A percentile compares a stretch with the other conserved stretches of the same genome.
These are phyloP conservation scores for Ariolimax columbianus DNA, from an alignment of 2,888 invertebrate species.

Conservation along the genomic window DNA sequence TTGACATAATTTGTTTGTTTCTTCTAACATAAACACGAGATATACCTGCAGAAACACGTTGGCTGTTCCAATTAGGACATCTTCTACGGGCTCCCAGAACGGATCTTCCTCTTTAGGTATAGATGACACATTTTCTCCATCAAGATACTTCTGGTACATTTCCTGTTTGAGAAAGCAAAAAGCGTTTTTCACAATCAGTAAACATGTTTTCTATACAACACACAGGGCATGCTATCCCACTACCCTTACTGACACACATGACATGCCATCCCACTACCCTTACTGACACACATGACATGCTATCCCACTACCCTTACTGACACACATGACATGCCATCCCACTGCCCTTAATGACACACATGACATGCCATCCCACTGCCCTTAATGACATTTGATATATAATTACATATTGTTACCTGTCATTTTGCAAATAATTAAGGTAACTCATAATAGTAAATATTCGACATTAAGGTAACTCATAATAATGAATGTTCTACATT, in stretches of 20 bases:
- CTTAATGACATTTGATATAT: too few relatives aligned
- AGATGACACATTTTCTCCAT: slow-evolving; percentile 74
- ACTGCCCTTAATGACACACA: too few relatives aligned
- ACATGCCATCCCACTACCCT: too few relatives aligned
- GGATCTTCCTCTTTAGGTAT: slow-evolving; percentile 77
- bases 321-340: too few relatives aligned
- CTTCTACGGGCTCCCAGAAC: slow-evolving; percentile 79
- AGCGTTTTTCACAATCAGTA: background rate
- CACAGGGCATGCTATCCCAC: background rate
- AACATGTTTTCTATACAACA: background rate
- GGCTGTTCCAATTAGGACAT: slow-evolving; percentile 77
- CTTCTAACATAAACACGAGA: background rate
- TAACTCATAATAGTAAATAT: too few relatives aligned
- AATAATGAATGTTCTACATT: too few relatives aligned
- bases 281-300: too few relatives aligned
- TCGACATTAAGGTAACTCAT: too few relatives aligned
- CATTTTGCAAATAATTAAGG: too few relatives aligned
- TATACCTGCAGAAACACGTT: slow-evolving; percentile 77
- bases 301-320: background rate
- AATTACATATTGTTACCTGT: too few relatives aligned
- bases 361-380: too few relatives aligned
- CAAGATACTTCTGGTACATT: slow-evolving; percentile 77
- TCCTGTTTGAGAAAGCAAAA: slow-evolving; percentile 65
- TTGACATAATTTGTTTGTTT: background rate
- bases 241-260: too few relatives aligned